Base-by-base conservation (phyloP, 2,113 vertebrate species). In the Chloropsis hardwickii region DNA sequence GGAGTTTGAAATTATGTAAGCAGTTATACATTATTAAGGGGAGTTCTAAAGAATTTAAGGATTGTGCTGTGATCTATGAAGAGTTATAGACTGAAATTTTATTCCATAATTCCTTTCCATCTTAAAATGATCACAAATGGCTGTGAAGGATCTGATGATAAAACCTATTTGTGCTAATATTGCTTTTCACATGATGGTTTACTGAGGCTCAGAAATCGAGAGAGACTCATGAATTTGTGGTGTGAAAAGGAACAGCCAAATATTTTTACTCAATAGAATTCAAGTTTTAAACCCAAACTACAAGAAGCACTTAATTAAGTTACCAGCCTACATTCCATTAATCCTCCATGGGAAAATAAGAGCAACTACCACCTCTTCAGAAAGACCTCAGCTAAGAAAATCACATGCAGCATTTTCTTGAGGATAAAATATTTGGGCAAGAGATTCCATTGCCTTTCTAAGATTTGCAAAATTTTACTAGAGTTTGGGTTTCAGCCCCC, bases 231-330 rank as follows among this genome's bases (percentile, higher is more conserved):
- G 51, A 85, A 67, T 81, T 92, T 81, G 28, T 2, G 5, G 15
- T 35, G 27, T 51, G 83, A 94, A 65, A 88, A 77, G 11, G 39
- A 86, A 21, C 16, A 84, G 24, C 33, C 65, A 31, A 40, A 33
- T 42, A 94, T 81, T 84, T 78, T 86, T 81, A 88, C 15, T 77
- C 11, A 37, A 1, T 45, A 15, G 21, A 74, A 85, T 11, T 90
- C 29, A 91, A 70, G 54, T 89, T 93, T 91, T 86, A 91, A 94
- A 88, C 42, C 20, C 31, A 72, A 96, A 87, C 17, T 64, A 70
- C 40, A 90, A 72, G 27, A 35, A 54, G 35, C 51, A 19, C 33
- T 90, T 87, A 61, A 64, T 39, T 27, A 91, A 90, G 14, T 77
- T 57, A 95, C 23, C 29, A 70, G 60, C 62, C 31, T 47, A 76